Percentiles rank a stretch among this genome's conserved stretches.
Evolutionary conservation across 2,797 vertebrate species (phyloP).

Genomic region (Petrocephalus sullivani): DNA sequence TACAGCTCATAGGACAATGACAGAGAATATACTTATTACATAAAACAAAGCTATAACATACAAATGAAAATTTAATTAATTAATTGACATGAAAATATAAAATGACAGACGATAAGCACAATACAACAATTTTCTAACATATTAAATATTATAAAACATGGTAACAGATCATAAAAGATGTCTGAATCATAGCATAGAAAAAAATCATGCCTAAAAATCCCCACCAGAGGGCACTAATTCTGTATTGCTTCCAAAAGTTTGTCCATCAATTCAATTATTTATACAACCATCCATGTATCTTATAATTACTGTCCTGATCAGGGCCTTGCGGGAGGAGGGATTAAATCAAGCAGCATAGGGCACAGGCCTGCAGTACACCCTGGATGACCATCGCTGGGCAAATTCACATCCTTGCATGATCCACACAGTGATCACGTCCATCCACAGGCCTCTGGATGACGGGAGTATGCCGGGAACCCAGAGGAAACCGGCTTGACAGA

Average conservation of each 20-base stretch:
- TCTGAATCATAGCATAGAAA: background rate
- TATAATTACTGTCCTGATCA: background rate
- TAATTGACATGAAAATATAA: background rate
- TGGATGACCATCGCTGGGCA: background rate
- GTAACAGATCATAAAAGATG: background rate
- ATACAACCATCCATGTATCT: background rate
- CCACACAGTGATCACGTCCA: background rate
- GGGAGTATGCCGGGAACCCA: background rate
- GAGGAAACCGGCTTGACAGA: background rate
- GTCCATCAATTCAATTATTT: background rate
- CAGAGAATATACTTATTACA: background rate
- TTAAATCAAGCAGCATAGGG: background rate
- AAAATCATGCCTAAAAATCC: background rate
- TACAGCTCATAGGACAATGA: background rate
- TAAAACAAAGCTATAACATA: background rate
- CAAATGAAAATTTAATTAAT: background rate
- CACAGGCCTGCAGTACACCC: background rate
- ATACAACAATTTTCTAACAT: background rate
- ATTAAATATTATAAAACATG: background rate
- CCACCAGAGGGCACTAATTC: slow-evolving; percentile 13
- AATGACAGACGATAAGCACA: background rate
- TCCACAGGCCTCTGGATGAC: background rate
- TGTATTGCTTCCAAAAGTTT: background rate
- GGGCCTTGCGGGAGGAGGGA: background rate
- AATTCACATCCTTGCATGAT: background rate